Evolutionary conservation across 2,888 invertebrate genomes (phyloP), one percentile per base, ranked within the genome.

Genomic region (Tenodera sinensis): DNA sequence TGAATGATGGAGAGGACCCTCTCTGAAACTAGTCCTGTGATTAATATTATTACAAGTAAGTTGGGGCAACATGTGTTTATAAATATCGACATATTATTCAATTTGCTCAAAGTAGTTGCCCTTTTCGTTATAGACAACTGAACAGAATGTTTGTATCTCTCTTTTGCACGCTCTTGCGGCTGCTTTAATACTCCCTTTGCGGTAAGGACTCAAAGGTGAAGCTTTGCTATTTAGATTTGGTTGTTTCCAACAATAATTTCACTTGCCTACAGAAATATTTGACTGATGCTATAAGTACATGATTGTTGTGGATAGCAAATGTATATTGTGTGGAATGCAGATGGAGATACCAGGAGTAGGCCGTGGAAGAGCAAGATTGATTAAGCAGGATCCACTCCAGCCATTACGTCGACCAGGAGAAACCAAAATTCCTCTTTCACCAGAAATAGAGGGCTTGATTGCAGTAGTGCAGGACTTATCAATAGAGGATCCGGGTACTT

Each of bases 271-370:
- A 83, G 54, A 71, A 42, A 2, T 15, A 54, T 12, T 14, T 71
- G 54, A 25, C 54, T 71, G 54, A 71, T 8, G 6, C 14, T 71
- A 71, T 6, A 1, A 15, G 54, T 20, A 20, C 6, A 71, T 20
- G 20, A 71, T 71, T 71, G 54, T 71, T 71, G 54, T 25, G 20
- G 54, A 71, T 6, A 20, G 6, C 28, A 83, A 83, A 15, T 1
- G 3, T 28, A 27, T 28, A 12, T 2, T 83, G 27, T 4, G 6
- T 0, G 30, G 9, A 12, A 20, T 71, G 28, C 84, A 88, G 88
- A 88, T 71, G 71, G 84, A 88, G 88, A 88, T 88, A 85, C 85
- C 82, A 47, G 28, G 34, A 30, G 83, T 82, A 85, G 88, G 88
- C 27, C 71, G 88, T 28, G 88, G 88, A 20, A 71, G 88, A 42